These are phyloP conservation scores for Alloplasta piceator DNA, from an alignment of 2,888 invertebrate genomes.

Conservation along the genomic window DNA sequence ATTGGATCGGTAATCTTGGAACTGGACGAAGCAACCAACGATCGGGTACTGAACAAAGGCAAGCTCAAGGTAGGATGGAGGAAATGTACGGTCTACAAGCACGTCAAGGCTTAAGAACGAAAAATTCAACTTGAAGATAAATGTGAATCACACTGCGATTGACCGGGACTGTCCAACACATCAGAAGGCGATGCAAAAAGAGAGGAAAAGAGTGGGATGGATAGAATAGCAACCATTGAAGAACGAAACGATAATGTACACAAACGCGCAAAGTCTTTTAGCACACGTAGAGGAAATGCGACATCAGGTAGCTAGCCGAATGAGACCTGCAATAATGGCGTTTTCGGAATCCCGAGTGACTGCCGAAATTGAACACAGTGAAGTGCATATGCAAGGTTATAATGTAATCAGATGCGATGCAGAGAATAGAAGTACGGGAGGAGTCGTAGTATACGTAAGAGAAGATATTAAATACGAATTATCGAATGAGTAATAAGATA, in stretches of 20 bases:
- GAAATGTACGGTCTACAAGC: constrained; percentile 18
- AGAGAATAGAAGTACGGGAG: neutral
- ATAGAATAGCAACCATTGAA: constrained; percentile 44
- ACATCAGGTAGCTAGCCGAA: constrained; percentile 24
- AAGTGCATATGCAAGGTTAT: constrained; percentile 47
- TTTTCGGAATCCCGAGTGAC: constrained; percentile 44
- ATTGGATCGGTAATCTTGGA: neutral
- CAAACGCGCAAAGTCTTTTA: constrained; percentile 26
- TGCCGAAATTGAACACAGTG: constrained; percentile 25
- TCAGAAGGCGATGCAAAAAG: constrained; percentile 44
- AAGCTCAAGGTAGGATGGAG: constrained; percentile 41
- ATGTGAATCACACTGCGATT: constrained; percentile 22
- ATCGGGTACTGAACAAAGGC: neutral
- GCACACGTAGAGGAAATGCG: constrained; percentile 57
- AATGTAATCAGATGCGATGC: constrained; percentile 13
- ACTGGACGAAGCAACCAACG: neutral
- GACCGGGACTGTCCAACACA: constrained; percentile 51
- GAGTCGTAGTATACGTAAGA: neutral
- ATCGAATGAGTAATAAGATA: no score
- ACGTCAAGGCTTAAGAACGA: neutral
- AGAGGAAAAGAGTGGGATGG: constrained; percentile 34
- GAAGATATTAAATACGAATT: no score
- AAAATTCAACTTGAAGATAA: constrained; percentile 25
- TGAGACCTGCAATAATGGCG: constrained; percentile 36
- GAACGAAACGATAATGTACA: constrained; percentile 6